Evolutionary conservation across 1,140 invertebrate species (phyloP), one percentile per base, ranked within the genome.

Genomic region (Rhagoletis zephyria): DNA sequence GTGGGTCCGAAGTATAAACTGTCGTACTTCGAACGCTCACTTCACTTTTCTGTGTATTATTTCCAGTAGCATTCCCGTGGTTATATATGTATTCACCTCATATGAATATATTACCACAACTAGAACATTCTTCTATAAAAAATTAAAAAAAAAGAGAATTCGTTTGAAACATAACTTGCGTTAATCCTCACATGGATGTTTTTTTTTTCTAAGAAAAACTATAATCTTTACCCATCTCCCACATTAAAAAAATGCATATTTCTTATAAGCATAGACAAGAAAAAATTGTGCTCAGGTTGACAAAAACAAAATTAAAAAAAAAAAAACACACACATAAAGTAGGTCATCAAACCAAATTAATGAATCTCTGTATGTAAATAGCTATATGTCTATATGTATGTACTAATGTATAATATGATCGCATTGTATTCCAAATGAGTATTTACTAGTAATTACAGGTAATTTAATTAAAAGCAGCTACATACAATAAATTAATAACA

Each of bases 211-310:
- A 30, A 30, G 30, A 30, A 30, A 30, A 30, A 30, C 30, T 30
- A 30, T 30, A 30, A 30, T 30, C 30, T 30, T 30, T 30, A 30
- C 30, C 30, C 30, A 65, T 65, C 42, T 16, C 19, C 1, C n/a
- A 10, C 60, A 87, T 67, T 70, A 7, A 70, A 70, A 70, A 30
- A 42, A 60, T 51, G n/a, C n/a, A 59, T 70, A 65, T 56, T 56
- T 56, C 70, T 30, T 42, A 74, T 74, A 6, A 61, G 59, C 19
- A 51, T 70, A 74, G 56, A 74, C n/a, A 77, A 67, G 10, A 87
- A 87, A 87, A 87, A 7, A 87, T 67, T 85, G 74, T 81, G 74
- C 74, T 81, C 74, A 81, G 74, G 74, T 81, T 81, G 45, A 81
- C n/a, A 30, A 67, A 30, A 67, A 67, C 19, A 9, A 67, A 67